Evolutionary conservation across 2,113 vertebrate species (phyloP).

Genomic region (Corvus cornix): DNA sequence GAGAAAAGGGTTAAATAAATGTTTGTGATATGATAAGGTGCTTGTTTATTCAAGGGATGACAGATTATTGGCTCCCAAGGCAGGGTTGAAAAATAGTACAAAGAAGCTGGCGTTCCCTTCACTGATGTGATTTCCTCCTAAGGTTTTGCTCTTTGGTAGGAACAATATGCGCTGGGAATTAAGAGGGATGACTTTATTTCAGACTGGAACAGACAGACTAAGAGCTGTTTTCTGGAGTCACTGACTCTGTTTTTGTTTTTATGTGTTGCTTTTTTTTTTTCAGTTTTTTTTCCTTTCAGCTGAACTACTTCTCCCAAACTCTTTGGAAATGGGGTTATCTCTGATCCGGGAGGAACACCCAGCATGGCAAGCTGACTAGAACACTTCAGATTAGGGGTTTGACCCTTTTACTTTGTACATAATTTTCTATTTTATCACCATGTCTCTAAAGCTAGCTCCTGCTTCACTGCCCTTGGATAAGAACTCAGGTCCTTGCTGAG

Average conservation of each 20-base stretch:
- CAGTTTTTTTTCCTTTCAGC: background rate
- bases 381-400: slow-evolving; percentile 24
- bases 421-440: slow-evolving; percentile 43
- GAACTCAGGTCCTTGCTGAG: background rate
- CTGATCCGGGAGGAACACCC: background rate
- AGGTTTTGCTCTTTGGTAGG: slow-evolving; percentile 72
- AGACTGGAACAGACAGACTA: slow-evolving; percentile 5
- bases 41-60: slow-evolving; percentile 89
- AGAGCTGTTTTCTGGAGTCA: slow-evolving; percentile 5
- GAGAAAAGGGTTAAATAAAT: slow-evolving; percentile 99
- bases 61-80: slow-evolving; percentile 82
- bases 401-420: slow-evolving; percentile 48
- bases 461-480: background rate
- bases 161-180: slow-evolving; percentile 72
- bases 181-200: slow-evolving; percentile 72
- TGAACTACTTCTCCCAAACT: background rate
- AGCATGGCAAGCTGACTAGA: slow-evolving; percentile 26
- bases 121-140: slow-evolving; percentile 83
- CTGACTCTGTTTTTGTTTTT: slow-evolving; percentile 11
- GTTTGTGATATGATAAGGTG: slow-evolving; percentile 99
- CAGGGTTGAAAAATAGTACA: slow-evolving; percentile 80
- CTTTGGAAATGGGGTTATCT: slow-evolving; percentile 33
- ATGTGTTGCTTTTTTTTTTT: background rate
- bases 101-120: slow-evolving; percentile 77
- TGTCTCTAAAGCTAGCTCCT: background rate